Evolutionary conservation across 1,140 invertebrate genomes (phyloP), one percentile per base, ranked within the genome.

Genomic region (Elymnias hypermnestra): DNA sequence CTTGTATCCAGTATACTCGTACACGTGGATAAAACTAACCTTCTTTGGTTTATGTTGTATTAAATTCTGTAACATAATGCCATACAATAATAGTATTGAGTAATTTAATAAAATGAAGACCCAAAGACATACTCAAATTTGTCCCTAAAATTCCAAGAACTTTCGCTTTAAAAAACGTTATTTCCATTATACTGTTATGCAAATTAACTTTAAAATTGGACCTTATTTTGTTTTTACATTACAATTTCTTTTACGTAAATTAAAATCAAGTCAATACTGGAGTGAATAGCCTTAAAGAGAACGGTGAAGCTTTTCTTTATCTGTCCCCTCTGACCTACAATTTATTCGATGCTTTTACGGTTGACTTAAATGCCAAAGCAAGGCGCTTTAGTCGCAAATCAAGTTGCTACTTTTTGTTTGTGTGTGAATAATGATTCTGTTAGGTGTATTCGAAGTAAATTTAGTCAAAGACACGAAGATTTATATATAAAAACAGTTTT

Each of bases 271-370:
- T 77, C 70, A 70, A 70, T 73, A 81, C 68, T 60, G 60, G 28
- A 64, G 60, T 43, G 63, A 75, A 77, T 66, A 75, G 73, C 51
- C 70, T 63, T 58, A 62, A 75, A 71, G 69, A 62, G 78, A 72
- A 71, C 63, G 57, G 61, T 60, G 48, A 51, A 57, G 64, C 68
- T 63, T 49, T 61, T 71, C 60, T 79, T 81, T 82, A 83, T 83
- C 73, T 83, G 70, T 83, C 79, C 79, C 79, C 75, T 75, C 70
- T 81, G 79, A 83, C 79, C 76, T 75, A 83, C 76, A 81, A 81
- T 83, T 83, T 79, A 81, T 81, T 81, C 74, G 63, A 71, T 74
- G 69, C 67, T 67, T 81, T 83, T 77, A 77, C 79, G 77, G 70
- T 76, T 72, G 75, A 83, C 70, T 81, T 75, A 79, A 83, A 81